Conservation (phyloP, 2,888 invertebrate species). For the Lydus trimaculatus region DNA sequence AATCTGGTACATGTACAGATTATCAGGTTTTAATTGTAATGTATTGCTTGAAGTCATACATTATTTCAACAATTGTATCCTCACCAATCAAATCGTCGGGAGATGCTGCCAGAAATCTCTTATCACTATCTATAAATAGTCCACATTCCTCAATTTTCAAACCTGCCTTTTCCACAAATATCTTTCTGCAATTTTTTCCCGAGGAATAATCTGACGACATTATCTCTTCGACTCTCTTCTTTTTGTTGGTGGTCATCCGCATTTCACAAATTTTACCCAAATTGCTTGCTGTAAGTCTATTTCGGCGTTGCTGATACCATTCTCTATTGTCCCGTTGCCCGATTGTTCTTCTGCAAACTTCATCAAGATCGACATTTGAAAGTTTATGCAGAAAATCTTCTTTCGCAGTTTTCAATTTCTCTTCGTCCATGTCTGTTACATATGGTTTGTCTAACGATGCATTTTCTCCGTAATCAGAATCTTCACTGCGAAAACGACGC, state of each 20-base stretch:
- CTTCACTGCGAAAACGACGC: constrained; percentile 11
- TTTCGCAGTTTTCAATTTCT: not conserved
- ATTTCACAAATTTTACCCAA: constrained; percentile 5
- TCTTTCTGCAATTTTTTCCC: too few relatives aligned
- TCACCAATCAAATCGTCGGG: constrained; percentile 8
- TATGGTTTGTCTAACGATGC: not conserved
- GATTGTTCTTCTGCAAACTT: not conserved
- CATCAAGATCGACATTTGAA: not conserved
- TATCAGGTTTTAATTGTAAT: not conserved
- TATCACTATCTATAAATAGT: constrained; percentile 40
- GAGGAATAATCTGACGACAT: not conserved
- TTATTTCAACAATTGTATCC: not conserved
- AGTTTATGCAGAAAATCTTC: too few relatives aligned
- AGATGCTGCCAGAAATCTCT: constrained; percentile 34
- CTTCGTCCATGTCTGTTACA: not conserved
- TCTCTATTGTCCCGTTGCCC: not conserved
- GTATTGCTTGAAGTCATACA: too few relatives aligned
- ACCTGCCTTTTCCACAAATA: constrained; percentile 19
- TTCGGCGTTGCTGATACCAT: not conserved
- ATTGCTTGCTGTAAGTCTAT: constrained; percentile 1
- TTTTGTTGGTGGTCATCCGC: not conserved
- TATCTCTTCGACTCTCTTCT: not conserved
- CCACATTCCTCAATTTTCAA: constrained; percentile 36
- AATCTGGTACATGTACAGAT: constrained; percentile 14
- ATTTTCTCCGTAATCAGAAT: not conserved